A percentile compares a stretch with the other conserved stretches of the same genome.
phyloP scores from a whole-genome alignment of 2,113 vertebrate genomes.

The Salvator merianae region DNA sequence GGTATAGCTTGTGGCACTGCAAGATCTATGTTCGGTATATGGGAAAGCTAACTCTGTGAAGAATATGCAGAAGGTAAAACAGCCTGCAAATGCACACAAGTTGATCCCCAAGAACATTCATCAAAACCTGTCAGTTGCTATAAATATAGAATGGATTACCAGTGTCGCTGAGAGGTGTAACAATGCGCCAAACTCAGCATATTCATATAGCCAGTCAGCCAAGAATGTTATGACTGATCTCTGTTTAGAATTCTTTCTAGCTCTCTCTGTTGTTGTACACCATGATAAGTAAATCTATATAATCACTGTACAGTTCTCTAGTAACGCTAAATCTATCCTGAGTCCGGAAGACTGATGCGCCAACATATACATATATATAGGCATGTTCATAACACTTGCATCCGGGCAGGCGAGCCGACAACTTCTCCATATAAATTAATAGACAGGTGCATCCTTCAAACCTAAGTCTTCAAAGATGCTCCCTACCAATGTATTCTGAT shows the following conservation, averaged over 20 bases:
- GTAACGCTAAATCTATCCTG: background rate
- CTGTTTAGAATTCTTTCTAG: background rate
- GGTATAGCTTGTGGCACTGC: too few species aligned
- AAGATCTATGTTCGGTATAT: too few species aligned
- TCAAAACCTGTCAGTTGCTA: conserved; percentile 5
- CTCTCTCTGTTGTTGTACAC: background rate
- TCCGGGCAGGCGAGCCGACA: background rate
- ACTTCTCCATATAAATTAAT: background rate
- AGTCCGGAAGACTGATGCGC: background rate
- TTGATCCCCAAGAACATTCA: background rate
- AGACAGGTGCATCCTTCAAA: background rate
- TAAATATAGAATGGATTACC: background rate
- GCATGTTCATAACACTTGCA: background rate
- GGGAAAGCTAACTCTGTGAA: background rate
- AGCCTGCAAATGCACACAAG: background rate
- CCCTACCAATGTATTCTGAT: background rate
- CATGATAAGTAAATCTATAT: background rate
- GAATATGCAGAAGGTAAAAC: background rate
- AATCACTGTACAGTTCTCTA: background rate
- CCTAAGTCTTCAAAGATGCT: background rate
- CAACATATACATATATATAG: background rate
- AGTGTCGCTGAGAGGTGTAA: background rate
- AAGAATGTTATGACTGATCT: background rate
- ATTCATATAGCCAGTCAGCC: background rate
- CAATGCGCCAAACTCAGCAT: background rate